Conservation (phyloP, 2,113 vertebrate species). For the Piaya cayana region DNA sequence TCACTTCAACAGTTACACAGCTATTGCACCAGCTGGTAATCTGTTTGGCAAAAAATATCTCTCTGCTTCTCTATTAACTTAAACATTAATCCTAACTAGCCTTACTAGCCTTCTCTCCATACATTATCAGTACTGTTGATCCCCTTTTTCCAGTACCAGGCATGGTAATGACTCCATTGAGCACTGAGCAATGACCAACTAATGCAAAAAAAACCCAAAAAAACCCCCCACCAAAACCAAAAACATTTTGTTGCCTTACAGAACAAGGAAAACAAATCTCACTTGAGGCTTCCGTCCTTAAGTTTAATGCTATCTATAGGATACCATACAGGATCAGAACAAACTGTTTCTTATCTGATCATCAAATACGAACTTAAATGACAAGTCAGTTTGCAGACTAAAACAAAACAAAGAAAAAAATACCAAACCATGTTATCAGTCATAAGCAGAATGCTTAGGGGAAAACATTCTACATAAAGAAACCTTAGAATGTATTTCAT, state of each 20-base stretch:
- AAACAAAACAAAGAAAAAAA: not conserved
- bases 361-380: too few relatives aligned
- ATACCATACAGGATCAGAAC: not conserved
- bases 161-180: not conserved
- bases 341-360: not conserved
- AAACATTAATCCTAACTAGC: constrained; percentile 11
- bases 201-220: not conserved
- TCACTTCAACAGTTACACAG: not conserved
- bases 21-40: not conserved
- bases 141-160: not conserved
- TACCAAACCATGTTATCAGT: not conserved
- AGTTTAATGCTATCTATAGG: not conserved
- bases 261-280: not conserved
- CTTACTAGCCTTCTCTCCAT: not conserved
- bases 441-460: not conserved
- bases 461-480: not conserved
- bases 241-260: not conserved
- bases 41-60: not conserved
- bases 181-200: not conserved
- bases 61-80: constrained; percentile 10
- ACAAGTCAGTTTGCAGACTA: not conserved
- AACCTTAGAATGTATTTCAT: not conserved
- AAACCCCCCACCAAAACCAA: too few relatives aligned
- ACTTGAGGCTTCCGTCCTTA: not conserved
- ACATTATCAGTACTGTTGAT: not conserved